phyloP scores from a whole-genome alignment of 2,113 vertebrate genomes.

The Pluvialis apricaria region DNA sequence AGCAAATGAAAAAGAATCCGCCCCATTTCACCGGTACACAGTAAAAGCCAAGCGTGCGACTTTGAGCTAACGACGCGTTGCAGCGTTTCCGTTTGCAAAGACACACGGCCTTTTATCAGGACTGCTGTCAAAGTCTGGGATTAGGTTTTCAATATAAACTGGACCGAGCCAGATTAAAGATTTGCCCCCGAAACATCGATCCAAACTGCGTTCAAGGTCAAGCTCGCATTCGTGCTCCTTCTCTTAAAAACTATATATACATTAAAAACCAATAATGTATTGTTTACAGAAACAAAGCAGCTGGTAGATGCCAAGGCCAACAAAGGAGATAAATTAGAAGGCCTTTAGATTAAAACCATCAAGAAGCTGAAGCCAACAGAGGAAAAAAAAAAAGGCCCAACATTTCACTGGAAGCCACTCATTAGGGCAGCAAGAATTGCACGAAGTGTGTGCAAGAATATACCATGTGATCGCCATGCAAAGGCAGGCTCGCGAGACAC shows the following conservation, averaged over 20 bases:
- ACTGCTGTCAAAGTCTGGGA: no score
- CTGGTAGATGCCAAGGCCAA: neutral
- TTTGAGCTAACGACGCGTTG: neutral
- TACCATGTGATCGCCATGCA: no score
- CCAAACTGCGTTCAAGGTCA: neutral
- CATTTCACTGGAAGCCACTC: neutral
- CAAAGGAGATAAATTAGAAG: neutral
- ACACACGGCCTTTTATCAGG: no score
- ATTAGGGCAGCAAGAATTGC: neutral
- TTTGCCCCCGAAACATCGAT: neutral
- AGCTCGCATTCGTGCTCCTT: neutral
- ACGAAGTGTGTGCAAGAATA: neutral
- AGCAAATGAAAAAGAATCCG: neutral
- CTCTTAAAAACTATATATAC: neutral
- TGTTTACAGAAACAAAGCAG: neutral
- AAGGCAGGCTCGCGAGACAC: neutral
- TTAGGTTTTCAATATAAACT: neutral
- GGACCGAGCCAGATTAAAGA: neutral
- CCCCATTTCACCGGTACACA: neutral
- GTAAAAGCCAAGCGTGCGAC: neutral
- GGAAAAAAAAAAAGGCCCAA: neutral
- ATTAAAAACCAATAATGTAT: neutral
- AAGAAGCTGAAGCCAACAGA: neutral
- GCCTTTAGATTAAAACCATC: neutral
- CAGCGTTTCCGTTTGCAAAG: no score